phyloP scores from a whole-genome alignment of 2,888 invertebrate genomes.

The Rhagonycha fulva region DNA sequence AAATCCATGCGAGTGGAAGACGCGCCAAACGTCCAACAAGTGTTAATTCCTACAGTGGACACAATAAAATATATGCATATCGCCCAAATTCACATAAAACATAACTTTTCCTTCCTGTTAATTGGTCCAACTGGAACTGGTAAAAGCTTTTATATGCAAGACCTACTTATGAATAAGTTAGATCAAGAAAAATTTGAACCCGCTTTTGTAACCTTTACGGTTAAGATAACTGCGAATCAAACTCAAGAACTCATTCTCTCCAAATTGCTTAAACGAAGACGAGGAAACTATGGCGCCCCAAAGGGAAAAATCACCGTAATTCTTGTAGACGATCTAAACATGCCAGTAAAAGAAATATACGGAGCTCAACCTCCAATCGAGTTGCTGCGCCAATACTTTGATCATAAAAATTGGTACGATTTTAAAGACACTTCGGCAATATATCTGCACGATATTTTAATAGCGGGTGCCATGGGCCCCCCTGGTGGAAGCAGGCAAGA shows the following conservation, averaged over 20 bases:
- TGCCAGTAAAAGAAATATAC: conserved; percentile 81
- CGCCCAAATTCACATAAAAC: conserved; percentile 73
- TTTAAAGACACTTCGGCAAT: conserved; percentile 80
- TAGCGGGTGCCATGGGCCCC: conserved; percentile 86
- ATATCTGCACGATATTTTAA: conserved; percentile 74
- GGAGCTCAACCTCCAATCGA: conserved; percentile 88
- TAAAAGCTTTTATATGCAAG: conserved; percentile 80
- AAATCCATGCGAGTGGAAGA: conserved; percentile 66
- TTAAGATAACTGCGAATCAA: conserved; percentile 80
- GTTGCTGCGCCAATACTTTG: conserved; percentile 78
- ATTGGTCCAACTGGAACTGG: conserved; percentile 87
- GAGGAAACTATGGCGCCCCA: conserved; percentile 77
- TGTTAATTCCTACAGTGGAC: conserved; percentile 85
- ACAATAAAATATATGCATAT: conserved; percentile 79
- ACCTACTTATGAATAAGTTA: conserved; percentile 69
- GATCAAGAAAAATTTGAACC: conserved; percentile 73
- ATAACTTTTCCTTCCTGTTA: conserved; percentile 69
- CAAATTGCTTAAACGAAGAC: conserved; percentile 70
- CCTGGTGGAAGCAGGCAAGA: conserved; percentile 88
- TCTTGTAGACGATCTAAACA: conserved; percentile 87
- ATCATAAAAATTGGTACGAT: conserved; percentile 89
- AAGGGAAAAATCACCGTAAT: conserved; percentile 73
- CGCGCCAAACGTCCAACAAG: conserved; percentile 67
- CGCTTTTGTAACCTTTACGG: conserved; percentile 81
- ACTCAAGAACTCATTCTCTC: conserved; percentile 78